These are phyloP conservation scores for Drymonia ruficornis DNA, from an alignment of 2,888 invertebrate species.

Conservation along the genomic window DNA sequence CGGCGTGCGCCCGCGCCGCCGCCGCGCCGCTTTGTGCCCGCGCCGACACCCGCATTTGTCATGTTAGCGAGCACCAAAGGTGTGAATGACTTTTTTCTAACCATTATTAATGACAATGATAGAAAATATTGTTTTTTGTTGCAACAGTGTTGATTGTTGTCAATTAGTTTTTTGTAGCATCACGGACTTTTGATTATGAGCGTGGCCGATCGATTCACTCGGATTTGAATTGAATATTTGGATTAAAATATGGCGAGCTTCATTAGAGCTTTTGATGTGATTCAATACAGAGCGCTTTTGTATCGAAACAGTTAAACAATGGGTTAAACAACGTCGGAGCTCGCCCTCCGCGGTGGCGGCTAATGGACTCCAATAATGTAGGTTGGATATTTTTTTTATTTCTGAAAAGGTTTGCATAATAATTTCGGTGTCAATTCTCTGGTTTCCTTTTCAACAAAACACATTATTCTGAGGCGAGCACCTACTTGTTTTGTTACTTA, in stretches of 20 bases:
- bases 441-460: slow-evolving; percentile 45
- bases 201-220: slow-evolving; percentile 74
- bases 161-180: slow-evolving; percentile 80
- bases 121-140: slow-evolving; percentile 82
- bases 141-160: slow-evolving; percentile 80
- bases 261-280: slow-evolving; percentile 66
- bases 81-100: slow-evolving; percentile 83
- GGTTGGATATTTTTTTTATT: slow-evolving; percentile 28
- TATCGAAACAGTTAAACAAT: slow-evolving; percentile 45
- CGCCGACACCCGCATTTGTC: slow-evolving; percentile 78
- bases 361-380: slow-evolving; percentile 1
- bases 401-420: slow-evolving; percentile 48
- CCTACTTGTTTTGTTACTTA: slow-evolving; percentile 75
- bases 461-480: slow-evolving; percentile 53
- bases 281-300: slow-evolving; percentile 49
- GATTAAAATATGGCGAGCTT: slow-evolving; percentile 75
- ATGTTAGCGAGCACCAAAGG: slow-evolving; percentile 82
- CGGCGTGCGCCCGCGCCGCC: slow-evolving; percentile 64
- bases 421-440: slow-evolving; percentile 45
- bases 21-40: slow-evolving; percentile 65
- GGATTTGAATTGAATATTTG: slow-evolving; percentile 79
- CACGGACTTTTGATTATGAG: slow-evolving; percentile 67
- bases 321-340: slow-evolving; percentile 23
- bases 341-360: neutral
- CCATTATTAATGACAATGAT: slow-evolving; percentile 82